Percentiles rank a stretch among this genome's conserved stretches.
Conservation (phyloP, 2,797 vertebrate genomes). For the Furcifer pardalis region DNA sequence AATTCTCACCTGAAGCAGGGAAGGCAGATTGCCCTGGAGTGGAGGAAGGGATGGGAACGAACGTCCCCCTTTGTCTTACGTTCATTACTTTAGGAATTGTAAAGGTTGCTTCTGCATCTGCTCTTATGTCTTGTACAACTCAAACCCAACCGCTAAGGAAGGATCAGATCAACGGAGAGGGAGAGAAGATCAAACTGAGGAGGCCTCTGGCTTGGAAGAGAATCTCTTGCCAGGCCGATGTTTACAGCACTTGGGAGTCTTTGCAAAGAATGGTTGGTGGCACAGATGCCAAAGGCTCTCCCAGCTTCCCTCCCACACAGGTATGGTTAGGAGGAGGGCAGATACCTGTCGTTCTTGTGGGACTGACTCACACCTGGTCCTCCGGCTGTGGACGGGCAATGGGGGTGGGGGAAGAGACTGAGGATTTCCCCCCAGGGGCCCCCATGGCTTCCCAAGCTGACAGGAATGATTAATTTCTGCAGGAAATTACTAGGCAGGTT, state of each 20-base stretch:
- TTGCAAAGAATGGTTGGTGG: background rate
- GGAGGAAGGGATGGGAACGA: too few relatives aligned
- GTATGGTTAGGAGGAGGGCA: background rate
- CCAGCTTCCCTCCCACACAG: constrained; percentile 3
- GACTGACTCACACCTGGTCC: constrained; percentile 47
- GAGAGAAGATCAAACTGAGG: too few relatives aligned
- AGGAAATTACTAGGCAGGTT: constrained; percentile 12
- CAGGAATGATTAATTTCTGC: background rate
- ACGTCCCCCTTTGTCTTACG: too few relatives aligned
- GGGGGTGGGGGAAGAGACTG: background rate
- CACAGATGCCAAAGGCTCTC: constrained; percentile 37
- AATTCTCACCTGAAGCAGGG: too few relatives aligned
- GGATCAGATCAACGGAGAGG: background rate
- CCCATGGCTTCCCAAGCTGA: background rate
- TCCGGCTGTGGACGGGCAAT: background rate
- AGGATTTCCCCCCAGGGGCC: background rate
- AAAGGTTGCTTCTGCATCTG: too few relatives aligned
- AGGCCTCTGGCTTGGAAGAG: background rate
- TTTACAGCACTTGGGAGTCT: too few relatives aligned
- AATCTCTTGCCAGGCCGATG: too few relatives aligned
- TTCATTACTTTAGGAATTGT: too few relatives aligned
- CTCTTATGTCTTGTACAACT: background rate
- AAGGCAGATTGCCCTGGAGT: too few relatives aligned
- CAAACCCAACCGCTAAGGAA: background rate
- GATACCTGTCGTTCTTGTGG: constrained; percentile 43